Percentiles rank a stretch among this genome's conserved stretches.
Evolutionary conservation across 30 jellyfish, hydroid and myxozoan genomes (phyloP).

Genomic region (Aurelia coerulea): DNA sequence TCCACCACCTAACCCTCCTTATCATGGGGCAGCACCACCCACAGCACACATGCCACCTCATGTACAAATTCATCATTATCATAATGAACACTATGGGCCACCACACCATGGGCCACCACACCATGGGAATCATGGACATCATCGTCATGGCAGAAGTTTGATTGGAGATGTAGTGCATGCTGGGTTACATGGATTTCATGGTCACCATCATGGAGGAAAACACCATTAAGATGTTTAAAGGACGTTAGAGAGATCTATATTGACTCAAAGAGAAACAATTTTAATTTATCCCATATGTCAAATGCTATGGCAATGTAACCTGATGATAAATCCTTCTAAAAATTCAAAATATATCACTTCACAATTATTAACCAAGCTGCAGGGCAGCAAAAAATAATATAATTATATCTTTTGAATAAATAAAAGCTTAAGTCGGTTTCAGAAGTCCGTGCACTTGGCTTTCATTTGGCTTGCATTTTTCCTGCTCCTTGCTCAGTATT

Average conservation of each 20-base stretch:
- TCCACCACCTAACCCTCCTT: too few species aligned
- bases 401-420: too few species aligned
- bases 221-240: background rate
- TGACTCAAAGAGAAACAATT: background rate
- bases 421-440: too few species aligned
- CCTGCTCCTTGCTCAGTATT: too few species aligned
- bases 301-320: background rate
- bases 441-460: too few species aligned
- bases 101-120: background rate
- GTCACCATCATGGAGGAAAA: background rate
- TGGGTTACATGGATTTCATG: background rate
- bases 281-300: background rate
- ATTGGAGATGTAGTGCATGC: constrained; percentile 4
- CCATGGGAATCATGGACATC: background rate
- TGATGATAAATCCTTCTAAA: background rate
- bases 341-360: background rate
- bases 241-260: background rate
- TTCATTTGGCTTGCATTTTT: too few species aligned
- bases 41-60: background rate
- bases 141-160: background rate
- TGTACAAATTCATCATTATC: background rate
- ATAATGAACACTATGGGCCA: background rate
- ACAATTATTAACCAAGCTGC: background rate
- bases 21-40: background rate
- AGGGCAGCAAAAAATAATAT: background rate